Evolutionary conservation across 1,140 invertebrate genomes (phyloP).

Genomic region (Scaptomyza graminum): DNA sequence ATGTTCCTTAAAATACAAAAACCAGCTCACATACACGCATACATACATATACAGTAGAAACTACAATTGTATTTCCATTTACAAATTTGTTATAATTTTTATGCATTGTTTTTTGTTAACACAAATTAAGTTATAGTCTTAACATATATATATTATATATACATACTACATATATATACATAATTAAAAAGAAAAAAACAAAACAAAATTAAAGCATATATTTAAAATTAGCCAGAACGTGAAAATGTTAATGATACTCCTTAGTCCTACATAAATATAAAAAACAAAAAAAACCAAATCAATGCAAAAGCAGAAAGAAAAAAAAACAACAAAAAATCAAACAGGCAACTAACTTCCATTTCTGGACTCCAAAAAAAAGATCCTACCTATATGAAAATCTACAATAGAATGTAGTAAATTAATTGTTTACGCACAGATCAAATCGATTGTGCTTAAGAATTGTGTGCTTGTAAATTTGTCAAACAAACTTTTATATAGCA

Average conservation of each 20-base stretch:
- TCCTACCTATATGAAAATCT: conserved; percentile 5
- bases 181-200: background rate
- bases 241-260: conserved; percentile 37
- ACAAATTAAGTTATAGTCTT: conserved; percentile 67
- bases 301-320: conserved; percentile 2
- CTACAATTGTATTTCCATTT: conserved; percentile 68
- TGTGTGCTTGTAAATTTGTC: conserved; percentile 19
- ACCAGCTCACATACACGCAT: conserved; percentile 8
- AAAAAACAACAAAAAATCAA: background rate
- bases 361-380: conserved; percentile 33
- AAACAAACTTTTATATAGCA: conserved; percentile 5
- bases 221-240: conserved; percentile 50
- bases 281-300: conserved; percentile 32
- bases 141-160: conserved; percentile 40
- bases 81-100: conserved; percentile 73
- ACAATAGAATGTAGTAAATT: conserved; percentile 8
- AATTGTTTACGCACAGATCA: conserved; percentile 27
- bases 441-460: conserved; percentile 7
- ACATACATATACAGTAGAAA: conserved; percentile 35
- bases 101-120: conserved; percentile 73
- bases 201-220: conserved; percentile 27
- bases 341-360: conserved; percentile 23
- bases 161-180: conserved; percentile 38
- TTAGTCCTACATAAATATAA: conserved; percentile 13
- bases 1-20: conserved; percentile 38